Evolutionary conservation across 2,888 invertebrate species (phyloP).

Genomic region (Eumacrocentrus americanus): DNA sequence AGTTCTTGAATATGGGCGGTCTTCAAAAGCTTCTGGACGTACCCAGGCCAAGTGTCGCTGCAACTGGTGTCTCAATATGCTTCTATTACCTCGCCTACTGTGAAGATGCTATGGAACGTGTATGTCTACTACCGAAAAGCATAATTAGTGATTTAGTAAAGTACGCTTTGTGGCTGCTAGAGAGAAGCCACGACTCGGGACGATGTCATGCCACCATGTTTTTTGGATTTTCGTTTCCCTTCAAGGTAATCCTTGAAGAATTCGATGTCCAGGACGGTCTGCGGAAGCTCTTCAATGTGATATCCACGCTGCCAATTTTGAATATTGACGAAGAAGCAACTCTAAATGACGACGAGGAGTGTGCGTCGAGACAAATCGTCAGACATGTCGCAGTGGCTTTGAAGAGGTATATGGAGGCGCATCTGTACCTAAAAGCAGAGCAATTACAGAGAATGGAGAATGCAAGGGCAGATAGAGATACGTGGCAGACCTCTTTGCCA

Average conservation of each 20-base stretch:
- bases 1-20: slow-evolving; percentile 90
- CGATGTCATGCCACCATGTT: slow-evolving; percentile 98
- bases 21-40: slow-evolving; percentile 86
- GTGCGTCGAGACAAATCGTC: slow-evolving; percentile 88
- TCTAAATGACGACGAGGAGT: slow-evolving; percentile 85
- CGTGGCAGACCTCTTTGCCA: slow-evolving; percentile 58
- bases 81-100: slow-evolving; percentile 96
- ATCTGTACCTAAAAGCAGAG: slow-evolving; percentile 81
- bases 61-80: slow-evolving; percentile 95
- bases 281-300: slow-evolving; percentile 92
- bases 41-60: slow-evolving; percentile 91
- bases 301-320: slow-evolving; percentile 84
- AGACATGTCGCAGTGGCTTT: slow-evolving; percentile 89
- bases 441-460: slow-evolving; percentile 69
- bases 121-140: slow-evolving; percentile 83
- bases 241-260: slow-evolving; percentile 89
- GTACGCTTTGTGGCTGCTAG: slow-evolving; percentile 93
- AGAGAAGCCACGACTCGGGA: slow-evolving; percentile 97
- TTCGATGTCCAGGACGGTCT: slow-evolving; percentile 96
- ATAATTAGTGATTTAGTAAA: slow-evolving; percentile 80
- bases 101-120: slow-evolving; percentile 96
- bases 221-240: slow-evolving; percentile 93
- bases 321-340: slow-evolving; percentile 69
- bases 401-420: slow-evolving; percentile 90
- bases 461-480: slow-evolving; percentile 55